Percentiles rank a stretch among this genome's conserved stretches.
Conservation (phyloP, 2,113 vertebrate species). For the Lynx canadensis region DNA sequence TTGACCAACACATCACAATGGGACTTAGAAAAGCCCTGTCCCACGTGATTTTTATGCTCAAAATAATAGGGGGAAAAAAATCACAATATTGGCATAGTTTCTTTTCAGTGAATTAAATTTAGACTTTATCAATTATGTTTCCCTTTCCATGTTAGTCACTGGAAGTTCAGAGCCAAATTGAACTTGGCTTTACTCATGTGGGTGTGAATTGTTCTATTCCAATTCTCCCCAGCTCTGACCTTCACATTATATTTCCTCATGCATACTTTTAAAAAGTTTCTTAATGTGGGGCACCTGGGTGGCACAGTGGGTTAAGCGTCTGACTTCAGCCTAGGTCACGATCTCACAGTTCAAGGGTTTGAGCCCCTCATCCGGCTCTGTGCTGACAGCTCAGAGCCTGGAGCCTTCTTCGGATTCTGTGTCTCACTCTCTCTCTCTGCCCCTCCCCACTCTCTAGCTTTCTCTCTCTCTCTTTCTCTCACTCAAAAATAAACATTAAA, state of each 20-base stretch:
- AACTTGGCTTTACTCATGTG: not conserved
- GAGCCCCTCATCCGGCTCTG: no score
- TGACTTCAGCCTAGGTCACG: no score
- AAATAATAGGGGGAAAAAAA: not conserved
- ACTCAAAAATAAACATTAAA: no score
- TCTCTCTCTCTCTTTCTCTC: no score
- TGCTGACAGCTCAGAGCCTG: no score
- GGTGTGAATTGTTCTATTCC: not conserved
- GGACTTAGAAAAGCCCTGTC: not conserved
- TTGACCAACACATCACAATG: not conserved
- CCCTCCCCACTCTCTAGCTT: no score
- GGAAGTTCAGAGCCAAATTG: not conserved
- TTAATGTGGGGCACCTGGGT: no score
- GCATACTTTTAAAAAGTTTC: no score
- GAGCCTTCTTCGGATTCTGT: no score
- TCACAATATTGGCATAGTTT: not conserved
- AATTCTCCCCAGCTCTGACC: not conserved
- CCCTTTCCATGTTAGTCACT: not conserved
- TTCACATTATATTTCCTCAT: not conserved
- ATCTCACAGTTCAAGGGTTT: no score
- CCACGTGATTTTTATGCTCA: not conserved
- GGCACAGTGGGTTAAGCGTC: no score
- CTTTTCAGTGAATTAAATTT: constrained; percentile 10
- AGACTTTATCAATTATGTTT: not conserved
- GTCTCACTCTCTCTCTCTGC: no score